Percentiles rank a stretch among this genome's conserved stretches.
phyloP scores from a whole-genome alignment of 1,140 invertebrate genomes.

The Drosophila funebris region DNA sequence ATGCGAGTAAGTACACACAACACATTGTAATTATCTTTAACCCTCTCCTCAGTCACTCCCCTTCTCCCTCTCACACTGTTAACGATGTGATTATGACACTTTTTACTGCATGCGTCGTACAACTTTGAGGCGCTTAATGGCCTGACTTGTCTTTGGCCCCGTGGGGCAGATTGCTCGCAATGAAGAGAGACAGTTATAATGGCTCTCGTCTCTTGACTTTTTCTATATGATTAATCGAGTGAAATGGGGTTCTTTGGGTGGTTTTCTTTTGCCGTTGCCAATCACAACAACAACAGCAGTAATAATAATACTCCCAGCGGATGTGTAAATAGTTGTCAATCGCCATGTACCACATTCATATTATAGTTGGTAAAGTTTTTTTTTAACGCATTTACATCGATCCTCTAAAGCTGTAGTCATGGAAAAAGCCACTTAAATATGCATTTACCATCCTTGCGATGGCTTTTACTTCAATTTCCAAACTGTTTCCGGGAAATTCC shows the following conservation, averaged over 20 bases:
- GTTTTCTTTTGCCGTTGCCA: conserved; percentile 3
- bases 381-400: conserved; percentile 14
- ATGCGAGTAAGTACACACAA: conserved; percentile 90
- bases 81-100: conserved; percentile 80
- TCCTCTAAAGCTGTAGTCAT: conserved; percentile 10
- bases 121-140: conserved; percentile 70
- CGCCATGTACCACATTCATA: conserved; percentile 6
- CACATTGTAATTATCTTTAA: conserved; percentile 50
- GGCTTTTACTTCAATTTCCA: conserved; percentile 1
- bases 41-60: not conserved
- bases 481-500: not conserved
- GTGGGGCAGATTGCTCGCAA: conserved; percentile 35
- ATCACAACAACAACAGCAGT: not conserved
- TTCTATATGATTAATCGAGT: conserved; percentile 9
- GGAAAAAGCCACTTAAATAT: conserved; percentile 18
- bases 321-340: conserved; percentile 66
- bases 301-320: conserved; percentile 46
- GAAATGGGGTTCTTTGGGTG: conserved; percentile 52
- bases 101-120: conserved; percentile 52
- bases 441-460: conserved; percentile 1
- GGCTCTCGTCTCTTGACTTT: conserved; percentile 40
- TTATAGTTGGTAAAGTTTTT: conserved; percentile 13
- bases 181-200: conserved; percentile 68
- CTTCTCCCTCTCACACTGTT: conserved; percentile 14
- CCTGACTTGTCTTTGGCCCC: conserved; percentile 24